Conservation (phyloP, 1,140 invertebrate species). For the Drosophila serrata region DNA sequence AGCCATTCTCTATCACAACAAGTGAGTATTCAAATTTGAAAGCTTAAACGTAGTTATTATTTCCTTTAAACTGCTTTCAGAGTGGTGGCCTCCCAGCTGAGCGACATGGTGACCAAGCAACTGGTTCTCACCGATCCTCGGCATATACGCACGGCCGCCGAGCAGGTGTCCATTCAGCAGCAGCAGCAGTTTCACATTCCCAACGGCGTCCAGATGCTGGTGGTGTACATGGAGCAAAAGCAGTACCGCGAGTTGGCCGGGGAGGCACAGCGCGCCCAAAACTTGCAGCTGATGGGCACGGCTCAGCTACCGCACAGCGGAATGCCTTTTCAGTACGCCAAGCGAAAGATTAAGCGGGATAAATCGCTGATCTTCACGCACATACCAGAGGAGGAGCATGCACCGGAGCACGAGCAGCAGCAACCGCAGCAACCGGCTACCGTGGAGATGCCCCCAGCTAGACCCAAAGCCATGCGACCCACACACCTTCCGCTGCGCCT, state of each 20-base stretch:
- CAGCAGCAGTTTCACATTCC: constrained; percentile 89
- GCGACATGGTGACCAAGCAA: constrained; percentile 90
- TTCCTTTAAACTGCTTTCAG: constrained; percentile 82
- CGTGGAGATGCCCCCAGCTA: constrained; percentile 44
- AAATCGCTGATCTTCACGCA: constrained; percentile 91
- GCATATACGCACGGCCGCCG: constrained; percentile 91
- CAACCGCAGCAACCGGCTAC: neutral
- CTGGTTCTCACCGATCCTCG: constrained; percentile 93
- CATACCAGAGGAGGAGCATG: constrained; percentile 89
- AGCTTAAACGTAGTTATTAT: neutral
- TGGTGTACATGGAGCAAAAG: constrained; percentile 90
- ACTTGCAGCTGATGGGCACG: constrained; percentile 66
- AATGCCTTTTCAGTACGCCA: constrained; percentile 76
- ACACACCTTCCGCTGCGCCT: constrained; percentile 87
- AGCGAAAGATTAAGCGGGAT: constrained; percentile 90
- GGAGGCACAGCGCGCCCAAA: constrained; percentile 77
- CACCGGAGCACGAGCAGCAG: constrained; percentile 65
- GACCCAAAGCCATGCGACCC: constrained; percentile 84
- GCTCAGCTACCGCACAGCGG: constrained; percentile 52
- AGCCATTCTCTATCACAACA: constrained; percentile 92
- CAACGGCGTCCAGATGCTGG: constrained; percentile 91
- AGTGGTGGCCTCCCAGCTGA: constrained; percentile 92
- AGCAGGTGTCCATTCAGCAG: constrained; percentile 87
- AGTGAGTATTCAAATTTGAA: constrained; percentile 86
- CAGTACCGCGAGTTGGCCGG: constrained; percentile 87